phyloP scores from a whole-genome alignment of 2,797 vertebrate species.

The Caiman crocodilus region DNA sequence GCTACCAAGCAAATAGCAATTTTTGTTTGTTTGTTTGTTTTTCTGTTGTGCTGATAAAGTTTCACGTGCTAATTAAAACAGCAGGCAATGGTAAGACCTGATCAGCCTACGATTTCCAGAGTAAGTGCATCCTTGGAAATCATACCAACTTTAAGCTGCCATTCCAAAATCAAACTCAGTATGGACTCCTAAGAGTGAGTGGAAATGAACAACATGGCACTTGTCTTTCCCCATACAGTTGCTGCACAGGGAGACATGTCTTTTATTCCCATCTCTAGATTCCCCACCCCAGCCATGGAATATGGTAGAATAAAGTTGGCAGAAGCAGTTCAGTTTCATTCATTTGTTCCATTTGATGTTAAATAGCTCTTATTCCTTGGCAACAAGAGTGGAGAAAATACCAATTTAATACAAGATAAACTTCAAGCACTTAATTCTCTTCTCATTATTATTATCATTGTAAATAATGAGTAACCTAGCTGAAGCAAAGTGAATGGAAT shows the following conservation, averaged over 20 bases:
- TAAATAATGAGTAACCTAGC: neutral
- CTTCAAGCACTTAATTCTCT: conserved; percentile 5
- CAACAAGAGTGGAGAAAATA: neutral
- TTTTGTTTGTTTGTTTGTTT: conserved; percentile 26
- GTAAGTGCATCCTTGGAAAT: conserved; percentile 23
- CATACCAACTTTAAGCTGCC: conserved; percentile 32
- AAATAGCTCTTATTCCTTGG: neutral
- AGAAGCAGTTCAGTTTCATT: conserved; percentile 56
- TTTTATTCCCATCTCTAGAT: conserved; percentile 39
- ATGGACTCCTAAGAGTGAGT: conserved; percentile 34
- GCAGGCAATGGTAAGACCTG: conserved; percentile 16
- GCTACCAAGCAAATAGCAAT: conserved; percentile 60
- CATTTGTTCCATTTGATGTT: neutral
- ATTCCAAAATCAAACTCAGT: conserved; percentile 22
- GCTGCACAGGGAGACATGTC: conserved; percentile 24
- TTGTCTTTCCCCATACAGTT: neutral
- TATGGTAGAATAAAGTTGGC: conserved; percentile 54
- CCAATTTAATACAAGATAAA: neutral
- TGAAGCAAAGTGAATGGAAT: conserved; percentile 23
- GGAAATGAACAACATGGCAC: conserved; percentile 46
- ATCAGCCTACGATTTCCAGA: conserved; percentile 37
- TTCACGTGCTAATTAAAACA: conserved; percentile 54
- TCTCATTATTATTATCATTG: neutral
- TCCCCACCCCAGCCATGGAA: conserved; percentile 36
- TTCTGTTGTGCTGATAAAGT: conserved; percentile 37